phyloP scores from a whole-genome alignment of 2,888 invertebrate species.

The Eupelmus urozonus region DNA sequence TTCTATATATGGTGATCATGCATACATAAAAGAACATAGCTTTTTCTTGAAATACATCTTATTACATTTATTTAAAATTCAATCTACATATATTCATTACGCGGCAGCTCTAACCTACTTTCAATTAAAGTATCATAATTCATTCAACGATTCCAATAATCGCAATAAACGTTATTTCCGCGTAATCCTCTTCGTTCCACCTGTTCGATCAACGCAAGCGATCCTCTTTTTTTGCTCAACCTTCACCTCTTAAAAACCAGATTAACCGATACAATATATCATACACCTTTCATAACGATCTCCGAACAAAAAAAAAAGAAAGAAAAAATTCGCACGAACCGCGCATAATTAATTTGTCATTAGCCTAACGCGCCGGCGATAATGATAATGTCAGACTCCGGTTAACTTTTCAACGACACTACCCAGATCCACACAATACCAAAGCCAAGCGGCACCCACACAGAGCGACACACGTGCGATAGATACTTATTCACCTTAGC shows the following conservation, averaged over 20 bases:
- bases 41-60: too few relatives aligned
- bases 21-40: too few relatives aligned
- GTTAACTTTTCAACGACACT: slow-evolving; percentile 36
- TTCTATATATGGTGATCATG: too few relatives aligned
- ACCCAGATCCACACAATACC: slow-evolving; percentile 9
- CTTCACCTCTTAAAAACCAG: background rate
- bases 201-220: too few relatives aligned
- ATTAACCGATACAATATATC: background rate
- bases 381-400: slow-evolving; percentile 28
- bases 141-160: too few relatives aligned
- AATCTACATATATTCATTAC: too few relatives aligned
- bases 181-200: too few relatives aligned
- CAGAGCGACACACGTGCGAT: background rate
- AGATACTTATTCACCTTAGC: slow-evolving; percentile 11
- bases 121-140: too few relatives aligned
- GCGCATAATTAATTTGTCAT: slow-evolving; percentile 50
- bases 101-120: too few relatives aligned
- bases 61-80: too few relatives aligned
- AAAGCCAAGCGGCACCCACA: background rate
- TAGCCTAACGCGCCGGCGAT: slow-evolving; percentile 6
- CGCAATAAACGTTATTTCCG: too few relatives aligned
- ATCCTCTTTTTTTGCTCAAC: background rate
- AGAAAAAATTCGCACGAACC: slow-evolving; percentile 11
- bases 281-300: background rate
- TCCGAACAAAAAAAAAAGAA: too few relatives aligned